phyloP scores from a whole-genome alignment of 2,888 invertebrate genomes.

The Bibio marci region DNA sequence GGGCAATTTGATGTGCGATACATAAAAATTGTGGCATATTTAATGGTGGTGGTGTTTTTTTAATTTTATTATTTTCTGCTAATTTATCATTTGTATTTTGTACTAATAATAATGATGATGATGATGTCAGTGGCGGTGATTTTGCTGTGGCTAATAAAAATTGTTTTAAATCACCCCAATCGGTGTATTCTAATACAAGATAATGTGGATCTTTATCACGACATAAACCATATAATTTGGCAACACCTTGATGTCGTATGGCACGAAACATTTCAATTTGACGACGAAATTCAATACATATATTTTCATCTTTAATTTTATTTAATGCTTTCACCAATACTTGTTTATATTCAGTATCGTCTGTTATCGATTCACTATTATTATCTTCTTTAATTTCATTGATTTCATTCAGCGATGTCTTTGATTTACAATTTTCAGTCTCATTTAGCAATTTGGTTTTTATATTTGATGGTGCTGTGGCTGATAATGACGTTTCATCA shows the following conservation, averaged over 20 bases:
- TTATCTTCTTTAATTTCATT: constrained; percentile 27
- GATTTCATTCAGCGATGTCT: constrained; percentile 28
- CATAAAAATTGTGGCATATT: constrained; percentile 47
- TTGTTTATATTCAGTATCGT: constrained; percentile 19
- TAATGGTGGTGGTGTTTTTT: constrained; percentile 36
- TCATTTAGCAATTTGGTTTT: constrained; percentile 10
- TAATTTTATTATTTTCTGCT: constrained; percentile 11
- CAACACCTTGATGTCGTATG: constrained; percentile 61
- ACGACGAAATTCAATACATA: constrained; percentile 68
- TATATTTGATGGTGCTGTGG: constrained; percentile 17
- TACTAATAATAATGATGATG: constrained; percentile 9
- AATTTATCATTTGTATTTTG: constrained; percentile 19
- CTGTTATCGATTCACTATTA: constrained; percentile 19
- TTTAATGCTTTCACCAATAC: constrained; percentile 64
- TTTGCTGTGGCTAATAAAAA: constrained; percentile 48
- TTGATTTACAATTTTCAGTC: constrained; percentile 25
- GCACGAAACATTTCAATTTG: constrained; percentile 76
- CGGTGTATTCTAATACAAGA: constrained; percentile 78
- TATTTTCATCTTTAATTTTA: constrained; percentile 58
- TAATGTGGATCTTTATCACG: constrained; percentile 73
- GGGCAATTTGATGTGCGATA: constrained; percentile 57
- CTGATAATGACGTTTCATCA: constrained; percentile 9
- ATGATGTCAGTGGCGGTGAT: neutral
- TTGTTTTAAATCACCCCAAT: constrained; percentile 91
- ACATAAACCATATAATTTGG: constrained; percentile 63